These are phyloP conservation scores for Rhamnusium bicolor DNA, from an alignment of 2,888 invertebrate genomes.

Conservation along the genomic window DNA sequence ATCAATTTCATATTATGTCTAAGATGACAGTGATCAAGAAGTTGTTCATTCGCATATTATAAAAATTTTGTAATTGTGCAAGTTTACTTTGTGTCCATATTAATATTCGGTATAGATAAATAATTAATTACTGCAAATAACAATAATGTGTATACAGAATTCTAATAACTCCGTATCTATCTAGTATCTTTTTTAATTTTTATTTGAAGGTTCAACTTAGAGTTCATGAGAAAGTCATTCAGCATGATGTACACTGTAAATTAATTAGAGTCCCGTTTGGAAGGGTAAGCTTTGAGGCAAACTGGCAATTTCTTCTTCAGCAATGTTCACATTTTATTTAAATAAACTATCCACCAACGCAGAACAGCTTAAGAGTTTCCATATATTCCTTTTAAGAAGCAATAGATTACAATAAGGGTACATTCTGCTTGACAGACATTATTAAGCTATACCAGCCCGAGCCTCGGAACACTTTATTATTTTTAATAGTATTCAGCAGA, in stretches of 20 bases:
- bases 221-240: background rate
- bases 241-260: slow-evolving; percentile 8
- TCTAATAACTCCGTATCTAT: too few species aligned
- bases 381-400: slow-evolving; percentile 55
- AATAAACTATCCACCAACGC: slow-evolving; percentile 50
- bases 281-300: slow-evolving; percentile 7
- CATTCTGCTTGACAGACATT: slow-evolving; percentile 47
- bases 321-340: slow-evolving; percentile 49
- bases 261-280: background rate
- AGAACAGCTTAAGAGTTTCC: slow-evolving; percentile 49
- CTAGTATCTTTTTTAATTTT: background rate
- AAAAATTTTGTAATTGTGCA: too few species aligned
- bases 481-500: slow-evolving; percentile 23
- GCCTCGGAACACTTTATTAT: slow-evolving; percentile 24
- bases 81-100: too few species aligned
- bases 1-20: too few species aligned
- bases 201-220: background rate
- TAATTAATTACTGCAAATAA: too few species aligned
- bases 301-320: slow-evolving; percentile 40
- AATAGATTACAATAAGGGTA: slow-evolving; percentile 52
- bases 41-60: too few species aligned
- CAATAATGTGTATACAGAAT: too few species aligned
- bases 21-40: too few species aligned
- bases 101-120: too few species aligned
- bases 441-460: slow-evolving; percentile 36